Conservation (phyloP, 2,797 vertebrate species). For the Prunella strophiata region DNA sequence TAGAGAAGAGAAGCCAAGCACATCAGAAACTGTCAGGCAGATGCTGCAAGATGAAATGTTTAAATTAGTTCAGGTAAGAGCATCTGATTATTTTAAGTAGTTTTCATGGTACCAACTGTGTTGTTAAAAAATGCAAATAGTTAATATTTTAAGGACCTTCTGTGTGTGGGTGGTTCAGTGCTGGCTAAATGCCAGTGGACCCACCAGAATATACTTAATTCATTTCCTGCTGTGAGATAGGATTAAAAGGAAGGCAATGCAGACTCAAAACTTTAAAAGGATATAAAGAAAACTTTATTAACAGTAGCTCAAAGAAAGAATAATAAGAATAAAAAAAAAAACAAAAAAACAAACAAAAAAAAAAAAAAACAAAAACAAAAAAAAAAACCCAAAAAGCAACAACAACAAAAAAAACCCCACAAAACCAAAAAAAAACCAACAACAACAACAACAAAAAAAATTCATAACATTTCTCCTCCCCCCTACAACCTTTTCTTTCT, state of each 20-base stretch:
- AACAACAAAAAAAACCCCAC: too few species aligned
- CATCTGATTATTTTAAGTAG: not conserved
- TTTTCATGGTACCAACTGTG: not conserved
- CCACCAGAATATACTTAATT: not conserved
- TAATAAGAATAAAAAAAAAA: not conserved
- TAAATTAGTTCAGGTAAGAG: slow-evolving; percentile 89
- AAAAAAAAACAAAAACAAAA: too few species aligned
- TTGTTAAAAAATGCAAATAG: not conserved
- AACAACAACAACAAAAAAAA: too few species aligned
- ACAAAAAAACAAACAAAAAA: too few species aligned
- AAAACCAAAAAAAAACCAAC: too few species aligned
- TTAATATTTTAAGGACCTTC: not conserved
- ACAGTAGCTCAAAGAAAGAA: not conserved
- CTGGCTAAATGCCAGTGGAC: not conserved
- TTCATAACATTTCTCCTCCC: not conserved
- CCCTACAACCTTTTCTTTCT: not conserved
- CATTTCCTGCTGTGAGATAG: not conserved
- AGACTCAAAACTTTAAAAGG: not conserved
- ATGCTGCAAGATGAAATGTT: slow-evolving; percentile 91
- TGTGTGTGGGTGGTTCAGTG: not conserved
- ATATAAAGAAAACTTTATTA: not conserved
- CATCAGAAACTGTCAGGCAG: slow-evolving; percentile 77
- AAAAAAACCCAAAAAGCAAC: too few species aligned
- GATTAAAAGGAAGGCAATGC: not conserved
- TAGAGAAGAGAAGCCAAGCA: slow-evolving; percentile 25